Base-by-base conservation (phyloP, 2,888 invertebrate genomes). In the Agriopis leucophaearia region DNA sequence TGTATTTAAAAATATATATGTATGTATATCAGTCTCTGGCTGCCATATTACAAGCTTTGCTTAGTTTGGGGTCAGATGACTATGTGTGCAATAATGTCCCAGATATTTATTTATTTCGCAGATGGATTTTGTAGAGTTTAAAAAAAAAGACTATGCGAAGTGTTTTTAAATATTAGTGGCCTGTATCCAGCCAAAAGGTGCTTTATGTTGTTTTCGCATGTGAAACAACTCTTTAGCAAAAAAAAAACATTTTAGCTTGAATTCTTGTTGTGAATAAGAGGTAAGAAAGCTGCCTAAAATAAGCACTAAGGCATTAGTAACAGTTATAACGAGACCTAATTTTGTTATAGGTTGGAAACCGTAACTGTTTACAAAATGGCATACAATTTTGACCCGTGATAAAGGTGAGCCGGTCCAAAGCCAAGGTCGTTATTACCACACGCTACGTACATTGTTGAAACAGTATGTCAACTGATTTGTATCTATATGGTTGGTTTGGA, bases 341-440 rank as follows among this genome's bases (percentile, higher is more conserved):
- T n/a, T n/a, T n/a, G n/a, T n/a, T 51, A 67, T 35, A 54, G 36
- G 47, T 10, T 35, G 13, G 56, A 52, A 51, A 50, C 50, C 56
- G 50, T 38, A 27, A 69, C 27, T 59, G 36, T 59, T 69, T 64
- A 60, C 62, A 18, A 63, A 60, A 57, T 59, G 18, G 60, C 57
- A 60, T 51, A 64, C 44, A 64, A 56, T 60, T 63, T 67, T 59
- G 59, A 71, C 59, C 67, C 45, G 58, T 42, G 47, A 63, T 40
- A 56, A 56, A 68, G 65, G 68, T 63, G 63, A 68, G 56, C 52
- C 60, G 47, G 63, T 63, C 51, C 71, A 71, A 71, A 68, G 71
- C 60, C 71, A 71, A 68, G 68, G 68, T 57, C 63, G 48, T 40
- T 15, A 15, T 60, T 52, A 52, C 40, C 10, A 42, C 45, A 45